Conservation (phyloP, 1,140 invertebrate species). For the Drosophila oshimai region DNA sequence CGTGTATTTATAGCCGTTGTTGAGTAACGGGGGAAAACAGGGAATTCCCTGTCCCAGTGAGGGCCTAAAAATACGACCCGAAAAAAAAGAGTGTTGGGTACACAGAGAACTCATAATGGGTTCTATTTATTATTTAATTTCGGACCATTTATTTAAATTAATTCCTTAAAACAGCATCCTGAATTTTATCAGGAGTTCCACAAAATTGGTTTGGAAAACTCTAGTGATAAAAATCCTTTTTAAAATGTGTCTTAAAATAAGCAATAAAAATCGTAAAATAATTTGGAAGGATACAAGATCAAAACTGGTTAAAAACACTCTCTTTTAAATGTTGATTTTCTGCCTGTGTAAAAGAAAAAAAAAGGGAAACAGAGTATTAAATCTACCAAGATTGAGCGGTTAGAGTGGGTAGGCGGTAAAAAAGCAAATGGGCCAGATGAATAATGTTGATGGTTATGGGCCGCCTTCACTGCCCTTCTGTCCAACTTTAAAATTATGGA, state of each 20-base stretch:
- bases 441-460: constrained; percentile 52
- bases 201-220: no score
- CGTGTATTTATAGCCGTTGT: constrained; percentile 50
- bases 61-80: constrained; percentile 50
- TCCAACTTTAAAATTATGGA: constrained; percentile 37
- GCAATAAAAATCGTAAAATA: not conserved
- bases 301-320: no score
- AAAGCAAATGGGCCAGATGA: constrained; percentile 21
- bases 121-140: not conserved
- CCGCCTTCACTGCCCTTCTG: not conserved
- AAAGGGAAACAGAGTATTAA: constrained; percentile 10
- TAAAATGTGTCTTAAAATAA: no score
- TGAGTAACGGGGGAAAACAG: not conserved
- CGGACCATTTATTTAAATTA: not conserved
- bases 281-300: no score
- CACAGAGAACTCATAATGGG: not conserved
- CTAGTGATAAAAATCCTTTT: no score
- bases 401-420: not conserved
- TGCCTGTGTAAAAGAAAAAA: not conserved
- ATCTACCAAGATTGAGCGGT: constrained; percentile 35
- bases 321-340: no score
- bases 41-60: not conserved
- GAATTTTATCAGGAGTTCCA: no score
- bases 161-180: no score
- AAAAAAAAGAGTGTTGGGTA: not conserved